Conservation (phyloP, 2,888 invertebrate genomes). For the Embidobia sp. region DNA sequence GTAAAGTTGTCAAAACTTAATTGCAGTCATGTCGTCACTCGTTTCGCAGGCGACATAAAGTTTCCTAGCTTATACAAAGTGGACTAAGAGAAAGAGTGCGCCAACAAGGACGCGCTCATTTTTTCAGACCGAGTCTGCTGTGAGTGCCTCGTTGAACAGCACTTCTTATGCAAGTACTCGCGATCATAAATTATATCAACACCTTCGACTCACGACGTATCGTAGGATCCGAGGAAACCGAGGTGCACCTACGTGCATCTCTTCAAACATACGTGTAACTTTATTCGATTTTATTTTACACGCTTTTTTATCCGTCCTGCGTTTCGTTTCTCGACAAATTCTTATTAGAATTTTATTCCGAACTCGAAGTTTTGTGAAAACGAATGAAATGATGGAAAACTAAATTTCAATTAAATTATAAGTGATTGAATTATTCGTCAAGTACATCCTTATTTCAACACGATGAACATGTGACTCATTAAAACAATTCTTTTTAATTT, state of each 20-base stretch:
- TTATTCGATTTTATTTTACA: constrained; percentile 7
- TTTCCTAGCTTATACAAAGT: constrained; percentile 55
- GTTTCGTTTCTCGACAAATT: too few species aligned
- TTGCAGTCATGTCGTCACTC: constrained; percentile 33
- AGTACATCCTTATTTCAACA: too few species aligned
- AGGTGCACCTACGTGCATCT: constrained; percentile 69
- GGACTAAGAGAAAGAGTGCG: constrained; percentile 47
- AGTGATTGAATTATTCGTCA: too few species aligned
- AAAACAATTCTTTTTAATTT: too few species aligned
- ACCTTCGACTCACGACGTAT: constrained; percentile 72
- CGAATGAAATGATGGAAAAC: too few species aligned
- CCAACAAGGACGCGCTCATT: constrained; percentile 60
- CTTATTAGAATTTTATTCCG: too few species aligned
- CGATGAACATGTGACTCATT: too few species aligned
- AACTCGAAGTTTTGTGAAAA: too few species aligned
- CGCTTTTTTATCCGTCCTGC: too few species aligned
- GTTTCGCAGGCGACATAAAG: constrained; percentile 29
- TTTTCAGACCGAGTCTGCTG: constrained; percentile 51
- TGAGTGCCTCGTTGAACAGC: constrained; percentile 64
- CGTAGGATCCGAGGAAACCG: constrained; percentile 68
- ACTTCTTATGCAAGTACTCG: constrained; percentile 63
- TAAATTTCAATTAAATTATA: too few species aligned
- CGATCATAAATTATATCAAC: constrained; percentile 79
- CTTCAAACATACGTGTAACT: constrained; percentile 20
- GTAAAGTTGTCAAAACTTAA: constrained; percentile 50